Conservation (phyloP, 2,888 invertebrate genomes). For the Hipparchia semele region DNA sequence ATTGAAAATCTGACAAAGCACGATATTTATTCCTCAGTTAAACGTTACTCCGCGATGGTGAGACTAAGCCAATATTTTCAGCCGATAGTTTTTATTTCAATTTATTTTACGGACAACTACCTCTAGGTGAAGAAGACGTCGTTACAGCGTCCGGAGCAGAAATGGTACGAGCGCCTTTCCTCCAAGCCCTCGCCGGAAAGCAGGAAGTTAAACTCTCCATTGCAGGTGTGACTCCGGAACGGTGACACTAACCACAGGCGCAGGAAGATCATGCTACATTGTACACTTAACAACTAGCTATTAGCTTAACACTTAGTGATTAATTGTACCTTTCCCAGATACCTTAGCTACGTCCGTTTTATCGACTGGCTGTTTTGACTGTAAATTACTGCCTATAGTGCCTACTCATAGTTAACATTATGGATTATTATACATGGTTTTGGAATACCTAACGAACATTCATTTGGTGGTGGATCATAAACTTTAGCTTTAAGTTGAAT, state of each 20-base stretch:
- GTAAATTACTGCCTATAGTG: not conserved
- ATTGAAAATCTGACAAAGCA: too few relatives aligned
- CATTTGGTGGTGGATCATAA: not conserved
- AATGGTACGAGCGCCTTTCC: conserved; percentile 77
- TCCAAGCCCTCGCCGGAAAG: conserved; percentile 55
- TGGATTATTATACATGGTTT: not conserved
- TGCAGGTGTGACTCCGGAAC: conserved; percentile 62
- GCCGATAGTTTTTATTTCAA: not conserved
- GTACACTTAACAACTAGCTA: conserved; percentile 1
- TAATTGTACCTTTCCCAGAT: not conserved
- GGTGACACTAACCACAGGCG: conserved; percentile 38
- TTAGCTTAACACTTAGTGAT: not conserved
- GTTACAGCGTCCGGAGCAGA: conserved; percentile 60
- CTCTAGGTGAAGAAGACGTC: conserved; percentile 65
- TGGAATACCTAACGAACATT: not conserved
- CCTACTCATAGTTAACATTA: not conserved
- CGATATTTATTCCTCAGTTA: too few relatives aligned
- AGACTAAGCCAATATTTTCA: too few relatives aligned
- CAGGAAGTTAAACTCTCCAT: conserved; percentile 60
- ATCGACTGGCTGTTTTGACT: not conserved
- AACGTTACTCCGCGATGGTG: too few relatives aligned
- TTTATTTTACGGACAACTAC: conserved; percentile 14
- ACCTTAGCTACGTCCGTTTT: too few relatives aligned
- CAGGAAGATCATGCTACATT: not conserved
- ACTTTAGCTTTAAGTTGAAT: not conserved